Conservation (phyloP, 2,888 invertebrate species). For the Trachelus iudaicus region DNA sequence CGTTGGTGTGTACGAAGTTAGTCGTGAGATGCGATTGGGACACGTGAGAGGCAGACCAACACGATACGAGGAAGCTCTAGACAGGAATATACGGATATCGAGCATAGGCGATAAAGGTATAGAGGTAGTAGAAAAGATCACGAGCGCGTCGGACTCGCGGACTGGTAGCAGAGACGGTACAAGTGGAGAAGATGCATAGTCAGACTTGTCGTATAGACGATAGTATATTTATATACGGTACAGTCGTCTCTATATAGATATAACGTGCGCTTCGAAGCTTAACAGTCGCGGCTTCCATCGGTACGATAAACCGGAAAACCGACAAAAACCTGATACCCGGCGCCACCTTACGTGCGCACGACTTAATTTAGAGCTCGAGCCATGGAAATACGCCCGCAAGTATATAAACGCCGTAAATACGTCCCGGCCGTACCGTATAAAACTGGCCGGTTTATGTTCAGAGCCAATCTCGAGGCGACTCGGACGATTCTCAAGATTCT, state of each 20-base stretch:
- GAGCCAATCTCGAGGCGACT: conserved; percentile 33
- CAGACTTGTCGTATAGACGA: neutral
- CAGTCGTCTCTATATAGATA: neutral
- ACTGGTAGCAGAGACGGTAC: neutral
- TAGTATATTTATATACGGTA: neutral
- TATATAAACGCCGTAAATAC: conserved; percentile 61
- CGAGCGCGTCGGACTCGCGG: neutral
- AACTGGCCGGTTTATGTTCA: conserved; percentile 62
- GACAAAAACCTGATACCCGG: conserved; percentile 12
- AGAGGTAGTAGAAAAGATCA: conserved; percentile 11
- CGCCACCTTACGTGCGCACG: conserved; percentile 11
- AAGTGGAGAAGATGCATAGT: neutral
- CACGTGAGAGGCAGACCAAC: conserved; percentile 9
- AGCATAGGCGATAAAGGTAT: conserved; percentile 25
- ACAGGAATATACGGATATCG: conserved; percentile 5
- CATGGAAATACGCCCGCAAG: conserved; percentile 31
- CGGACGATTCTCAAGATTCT: conserved; percentile 42
- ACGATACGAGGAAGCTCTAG: neutral
- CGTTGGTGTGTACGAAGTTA: neutral
- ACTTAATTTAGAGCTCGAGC: conserved; percentile 21
- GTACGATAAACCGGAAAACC: conserved; percentile 16
- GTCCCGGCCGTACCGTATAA: conserved; percentile 50
- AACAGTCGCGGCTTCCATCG: neutral
- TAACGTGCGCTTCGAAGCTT: neutral
- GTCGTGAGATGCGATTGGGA: conserved; percentile 23